Conservation (phyloP, 2,888 invertebrate species). For the Callimorpha dominula region DNA sequence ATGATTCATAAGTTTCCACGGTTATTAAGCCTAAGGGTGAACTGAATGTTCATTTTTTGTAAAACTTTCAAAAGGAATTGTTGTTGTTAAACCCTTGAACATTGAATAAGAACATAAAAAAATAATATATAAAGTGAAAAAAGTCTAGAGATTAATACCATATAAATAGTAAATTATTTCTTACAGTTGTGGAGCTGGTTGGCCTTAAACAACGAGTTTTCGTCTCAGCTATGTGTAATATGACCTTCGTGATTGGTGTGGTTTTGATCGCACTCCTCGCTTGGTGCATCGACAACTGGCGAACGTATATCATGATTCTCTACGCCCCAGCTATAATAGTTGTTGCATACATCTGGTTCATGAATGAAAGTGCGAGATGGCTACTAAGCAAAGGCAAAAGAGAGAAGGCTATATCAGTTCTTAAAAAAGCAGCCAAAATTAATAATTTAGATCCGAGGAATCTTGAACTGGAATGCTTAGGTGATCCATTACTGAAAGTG, state of each 20-base stretch:
- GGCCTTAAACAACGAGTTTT: slow-evolving; percentile 91
- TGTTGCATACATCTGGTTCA: slow-evolving; percentile 89
- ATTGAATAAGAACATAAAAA: too few relatives aligned
- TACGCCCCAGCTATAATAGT: slow-evolving; percentile 91
- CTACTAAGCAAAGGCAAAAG: slow-evolving; percentile 90
- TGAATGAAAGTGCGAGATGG: slow-evolving; percentile 93
- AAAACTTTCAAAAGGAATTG: neutral
- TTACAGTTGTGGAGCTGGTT: slow-evolving; percentile 91
- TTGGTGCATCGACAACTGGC: slow-evolving; percentile 91
- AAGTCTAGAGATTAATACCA: slow-evolving; percentile 7
- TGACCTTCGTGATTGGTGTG: slow-evolving; percentile 92
- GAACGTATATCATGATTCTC: slow-evolving; percentile 88
- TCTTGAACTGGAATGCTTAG: slow-evolving; percentile 78
- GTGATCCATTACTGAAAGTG: slow-evolving; percentile 73
- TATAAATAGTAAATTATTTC: slow-evolving; percentile 42
- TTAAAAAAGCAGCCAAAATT: slow-evolving; percentile 88
- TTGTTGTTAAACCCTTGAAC: neutral
- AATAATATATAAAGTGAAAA: too few relatives aligned
- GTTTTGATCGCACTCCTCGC: slow-evolving; percentile 90
- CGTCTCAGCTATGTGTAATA: slow-evolving; percentile 91
- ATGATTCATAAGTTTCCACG: neutral
- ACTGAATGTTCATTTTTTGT: neutral
- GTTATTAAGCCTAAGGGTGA: slow-evolving; percentile 1
- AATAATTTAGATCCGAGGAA: slow-evolving; percentile 86
- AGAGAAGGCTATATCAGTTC: slow-evolving; percentile 88